Percentiles rank a stretch among this genome's conserved stretches.
phyloP scores from a whole-genome alignment of 2,888 invertebrate species.

The Agriotes lineatus region DNA sequence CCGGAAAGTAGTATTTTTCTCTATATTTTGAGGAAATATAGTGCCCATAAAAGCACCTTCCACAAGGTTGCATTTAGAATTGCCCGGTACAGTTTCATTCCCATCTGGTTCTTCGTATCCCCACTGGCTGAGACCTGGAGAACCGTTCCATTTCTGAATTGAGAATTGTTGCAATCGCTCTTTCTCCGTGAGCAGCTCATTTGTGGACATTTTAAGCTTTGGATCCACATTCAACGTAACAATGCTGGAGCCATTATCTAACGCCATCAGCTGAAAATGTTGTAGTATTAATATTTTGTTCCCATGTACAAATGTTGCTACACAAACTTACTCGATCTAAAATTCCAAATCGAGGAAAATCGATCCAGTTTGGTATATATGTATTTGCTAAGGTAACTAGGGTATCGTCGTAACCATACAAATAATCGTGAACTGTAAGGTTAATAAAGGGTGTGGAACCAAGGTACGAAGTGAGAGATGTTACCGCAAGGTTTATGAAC shows the following conservation, averaged over 20 bases:
- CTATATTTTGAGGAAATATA: constrained; percentile 75
- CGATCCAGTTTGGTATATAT: constrained; percentile 81
- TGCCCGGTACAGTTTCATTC: constrained; percentile 55
- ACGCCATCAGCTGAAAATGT: constrained; percentile 68
- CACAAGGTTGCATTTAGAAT: constrained; percentile 76
- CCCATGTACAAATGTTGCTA: no score
- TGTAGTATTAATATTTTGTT: no score
- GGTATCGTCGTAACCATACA: constrained; percentile 87
- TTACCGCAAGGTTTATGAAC: constrained; percentile 72
- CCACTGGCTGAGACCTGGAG: constrained; percentile 77
- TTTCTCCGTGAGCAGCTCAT: constrained; percentile 50
- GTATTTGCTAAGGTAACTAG: constrained; percentile 78
- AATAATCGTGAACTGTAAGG: constrained; percentile 76
- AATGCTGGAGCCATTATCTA: constrained; percentile 73
- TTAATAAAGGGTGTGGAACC: constrained; percentile 74
- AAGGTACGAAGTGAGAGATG: constrained; percentile 70
- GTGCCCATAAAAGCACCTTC: constrained; percentile 80
- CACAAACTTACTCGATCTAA: constrained; percentile 81
- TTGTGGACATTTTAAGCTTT: constrained; percentile 48
- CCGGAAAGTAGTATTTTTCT: constrained; percentile 69
- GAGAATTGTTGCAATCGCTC: constrained; percentile 66
- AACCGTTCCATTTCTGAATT: constrained; percentile 74
- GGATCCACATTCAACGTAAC: constrained; percentile 69
- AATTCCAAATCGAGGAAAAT: constrained; percentile 84
- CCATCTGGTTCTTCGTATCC: constrained; percentile 67